Evolutionary conservation across 2,888 invertebrate species (phyloP).

Genomic region (Mythimna lalbum): DNA sequence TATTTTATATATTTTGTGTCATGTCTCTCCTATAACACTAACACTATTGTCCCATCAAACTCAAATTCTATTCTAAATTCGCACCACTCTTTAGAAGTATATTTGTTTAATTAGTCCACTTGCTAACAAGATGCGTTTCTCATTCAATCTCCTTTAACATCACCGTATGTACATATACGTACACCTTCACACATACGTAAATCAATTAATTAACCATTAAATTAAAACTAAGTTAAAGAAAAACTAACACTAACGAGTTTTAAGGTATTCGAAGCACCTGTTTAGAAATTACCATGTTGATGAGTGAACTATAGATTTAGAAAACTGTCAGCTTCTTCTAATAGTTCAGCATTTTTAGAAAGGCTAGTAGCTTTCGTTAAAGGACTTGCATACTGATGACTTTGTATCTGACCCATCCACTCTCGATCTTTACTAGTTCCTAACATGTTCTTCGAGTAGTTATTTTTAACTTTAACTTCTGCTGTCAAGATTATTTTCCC

Average conservation of each 20-base stretch:
- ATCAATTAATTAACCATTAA: constrained; percentile 14
- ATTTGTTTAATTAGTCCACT: too few species aligned
- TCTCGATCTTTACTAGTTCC: constrained; percentile 45
- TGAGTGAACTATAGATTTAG: constrained; percentile 52
- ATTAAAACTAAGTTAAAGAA: constrained; percentile 16
- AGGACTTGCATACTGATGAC: constrained; percentile 42
- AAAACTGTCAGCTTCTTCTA: constrained; percentile 49
- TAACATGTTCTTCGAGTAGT: constrained; percentile 62
- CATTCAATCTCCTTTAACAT: too few species aligned
- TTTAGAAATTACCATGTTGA: constrained; percentile 63
- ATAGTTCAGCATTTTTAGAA: constrained; percentile 62
- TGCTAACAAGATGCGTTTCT: too few species aligned
- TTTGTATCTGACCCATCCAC: constrained; percentile 58
- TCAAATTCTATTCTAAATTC: too few species aligned
- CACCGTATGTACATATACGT: too few species aligned
- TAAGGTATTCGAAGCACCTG: constrained; percentile 37
- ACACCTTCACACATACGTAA: constrained; percentile 1
- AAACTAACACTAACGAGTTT: constrained; percentile 34
- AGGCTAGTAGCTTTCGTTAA: constrained; percentile 48
- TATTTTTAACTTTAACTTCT: constrained; percentile 59
- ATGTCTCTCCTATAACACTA: too few species aligned
- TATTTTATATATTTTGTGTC: too few species aligned
- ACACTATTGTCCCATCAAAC: too few species aligned
- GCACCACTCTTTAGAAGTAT: too few species aligned
- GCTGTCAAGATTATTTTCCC: constrained; percentile 67